Base-by-base conservation (phyloP, 2,888 invertebrate genomes). In the Pristionchus maxplancki region DNA sequence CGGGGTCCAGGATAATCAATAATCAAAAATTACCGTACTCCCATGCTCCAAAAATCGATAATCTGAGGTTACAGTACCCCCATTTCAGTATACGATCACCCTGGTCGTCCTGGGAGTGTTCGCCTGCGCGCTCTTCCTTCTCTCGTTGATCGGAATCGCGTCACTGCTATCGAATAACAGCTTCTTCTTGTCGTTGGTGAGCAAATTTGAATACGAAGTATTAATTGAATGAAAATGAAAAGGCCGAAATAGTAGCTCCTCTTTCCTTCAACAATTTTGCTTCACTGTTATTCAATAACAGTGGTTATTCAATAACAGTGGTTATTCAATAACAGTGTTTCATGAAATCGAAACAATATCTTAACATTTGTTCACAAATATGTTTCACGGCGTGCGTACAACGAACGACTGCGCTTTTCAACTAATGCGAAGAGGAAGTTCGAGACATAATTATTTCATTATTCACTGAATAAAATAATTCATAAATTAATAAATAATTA, bases 121-220 rank as follows among this genome's bases (percentile, higher is more conserved):
- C 81, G 78, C 58, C 5, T 20, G 53, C 8, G 53, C 62, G 20
- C 88, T 88, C 37, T 88, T 78, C 81, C 1, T 88, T 9, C 88
- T 88, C 58, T 88, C 78, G 1, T 31, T 88, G 17, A 78, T 88
- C 62, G 88, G 88, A 37, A 88, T 88, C 8, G 37, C 62, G 5
- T 88, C 88, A 17, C 20, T 88, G 13, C 81, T 88, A 6, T 78
- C 88, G 20, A 81, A 78, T 44, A 81, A 50, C 81, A 81, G 78
- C 81, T 81, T 88, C 88, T 88, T 88, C 81, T 62, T 88, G n/a
- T 88, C 88, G 11, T 34, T 48, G 37, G 81, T 34, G 71, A 31
- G 71, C 4, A n/a, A 31, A 64, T 64, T 15, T n/a, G n/a, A n/a
- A n/a, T n/a, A n/a, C n/a, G n/a, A n/a, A n/a, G n/a, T n/a, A n/a